Base-by-base conservation (phyloP, 2,797 vertebrate genomes). In the Crocidura indochinensis region DNA sequence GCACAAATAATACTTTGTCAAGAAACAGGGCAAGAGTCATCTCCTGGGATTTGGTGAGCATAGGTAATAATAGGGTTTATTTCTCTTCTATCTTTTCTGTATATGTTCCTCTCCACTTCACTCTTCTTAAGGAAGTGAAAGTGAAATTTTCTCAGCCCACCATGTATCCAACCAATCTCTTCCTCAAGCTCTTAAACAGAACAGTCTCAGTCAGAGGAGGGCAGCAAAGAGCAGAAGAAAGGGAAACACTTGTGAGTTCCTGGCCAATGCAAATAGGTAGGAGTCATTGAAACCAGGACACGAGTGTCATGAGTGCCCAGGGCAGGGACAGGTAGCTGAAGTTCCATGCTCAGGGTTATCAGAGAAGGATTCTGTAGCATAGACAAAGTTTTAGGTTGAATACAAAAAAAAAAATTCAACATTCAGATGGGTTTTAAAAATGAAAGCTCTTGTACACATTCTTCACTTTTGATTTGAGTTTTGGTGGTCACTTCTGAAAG, bases 151-250 rank as follows among this genome's bases (percentile, higher is more conserved):
- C 11, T 74, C 31, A 56, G 24, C 0, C 19, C 26, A 11, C 53
- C 38, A 26, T 78, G 64, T 49, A 71, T 10, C 1, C 31, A 88
- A 44, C 15, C 20, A 49, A 6, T 38, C 6, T 69, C 8, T 85
- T 73, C 53, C 26, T 27, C 22, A 8, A 79, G 26, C 53, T 20
- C 44, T 76, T 80, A 49, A 60, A 49, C 19, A 73, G 22, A 46
- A 56, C 6, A n/a, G 4, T 19, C 2, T 92, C 68, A 51, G 85
- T 84, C 88, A 77, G 90, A 3, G 67, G 93, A 94, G 93, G 83
- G 93, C 93, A 94, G 85, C 93, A 95, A 91, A 94, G 76, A 83
- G 72, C 91, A 90, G 24, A 78, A 64, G 67, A 60, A 60, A 60
- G 8, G 56, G 56, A 20, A 60, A 60, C 17, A 20, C 4, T 20